These are phyloP conservation scores for Perdita meconis DNA, from an alignment of 2,888 invertebrate species.

Conservation along the genomic window DNA sequence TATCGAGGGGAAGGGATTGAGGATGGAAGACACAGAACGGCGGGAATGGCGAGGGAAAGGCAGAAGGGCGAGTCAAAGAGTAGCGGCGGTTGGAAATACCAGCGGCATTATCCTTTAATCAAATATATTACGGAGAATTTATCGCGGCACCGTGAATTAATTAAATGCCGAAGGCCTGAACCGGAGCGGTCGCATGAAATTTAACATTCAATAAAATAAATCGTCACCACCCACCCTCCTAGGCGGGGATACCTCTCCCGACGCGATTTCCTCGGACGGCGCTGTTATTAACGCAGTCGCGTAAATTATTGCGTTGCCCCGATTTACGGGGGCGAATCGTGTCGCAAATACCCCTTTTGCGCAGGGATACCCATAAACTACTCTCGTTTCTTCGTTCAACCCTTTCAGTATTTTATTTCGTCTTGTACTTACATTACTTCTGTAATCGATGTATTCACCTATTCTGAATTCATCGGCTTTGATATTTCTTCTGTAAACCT, in stretches of 20 bases:
- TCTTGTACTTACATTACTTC: no score
- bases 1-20: constrained; percentile 13
- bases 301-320: constrained; percentile 67
- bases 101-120: constrained; percentile 84
- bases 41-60: constrained; percentile 60
- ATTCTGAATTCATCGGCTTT: no score
- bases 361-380: constrained; percentile 33
- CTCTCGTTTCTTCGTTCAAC: constrained; percentile 8
- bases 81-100: constrained; percentile 74
- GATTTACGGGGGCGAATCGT: constrained; percentile 45
- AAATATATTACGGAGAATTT: constrained; percentile 84
- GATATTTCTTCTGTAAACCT: no score
- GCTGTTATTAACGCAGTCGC: constrained; percentile 62
- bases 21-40: constrained; percentile 49
- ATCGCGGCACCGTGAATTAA: constrained; percentile 83
- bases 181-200: constrained; percentile 80
- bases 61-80: constrained; percentile 66
- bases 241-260: constrained; percentile 63
- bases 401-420: not conserved
- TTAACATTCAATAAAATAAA: constrained; percentile 83
- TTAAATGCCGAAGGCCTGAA: constrained; percentile 83
- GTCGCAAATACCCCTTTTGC: constrained; percentile 52
- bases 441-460: no score
- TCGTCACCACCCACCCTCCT: constrained; percentile 68
- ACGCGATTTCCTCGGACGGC: constrained; percentile 55